Evolutionary conservation across 2,113 vertebrate species (phyloP).

Genomic region (Clarias gariepinus): DNA sequence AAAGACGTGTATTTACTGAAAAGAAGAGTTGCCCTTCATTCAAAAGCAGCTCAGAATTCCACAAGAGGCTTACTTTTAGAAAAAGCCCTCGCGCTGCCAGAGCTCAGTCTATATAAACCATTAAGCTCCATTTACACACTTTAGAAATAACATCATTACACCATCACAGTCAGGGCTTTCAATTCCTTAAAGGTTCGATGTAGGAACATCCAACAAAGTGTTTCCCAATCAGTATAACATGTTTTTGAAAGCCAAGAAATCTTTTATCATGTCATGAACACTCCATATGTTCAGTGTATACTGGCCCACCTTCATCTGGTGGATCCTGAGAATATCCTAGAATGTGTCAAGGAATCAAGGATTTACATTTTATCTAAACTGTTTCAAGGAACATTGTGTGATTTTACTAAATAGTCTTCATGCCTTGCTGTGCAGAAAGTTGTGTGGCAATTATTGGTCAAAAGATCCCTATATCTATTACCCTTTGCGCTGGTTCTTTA

Average conservation of each 20-base stretch:
- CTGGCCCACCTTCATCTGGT: not conserved
- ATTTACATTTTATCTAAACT: not conserved
- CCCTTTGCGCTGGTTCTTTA: not conserved
- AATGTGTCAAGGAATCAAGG: not conserved
- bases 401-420: not conserved
- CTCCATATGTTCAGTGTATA: not conserved
- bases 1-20: not conserved
- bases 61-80: not conserved
- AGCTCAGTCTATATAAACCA: slow-evolving; percentile 1
- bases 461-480: not conserved
- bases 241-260: not conserved
- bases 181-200: not conserved
- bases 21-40: not conserved
- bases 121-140: slow-evolving; percentile 7
- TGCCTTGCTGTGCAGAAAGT: not conserved
- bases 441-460: not conserved
- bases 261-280: not conserved
- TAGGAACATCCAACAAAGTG: not conserved
- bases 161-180: not conserved
- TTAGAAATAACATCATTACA: slow-evolving; percentile 8
- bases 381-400: not conserved
- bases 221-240: not conserved
- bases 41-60: slow-evolving; percentile 8
- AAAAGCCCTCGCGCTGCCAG: not conserved
- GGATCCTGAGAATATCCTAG: not conserved